Conservation (phyloP, 2,113 vertebrate species). For the Pholis gunnellus region DNA sequence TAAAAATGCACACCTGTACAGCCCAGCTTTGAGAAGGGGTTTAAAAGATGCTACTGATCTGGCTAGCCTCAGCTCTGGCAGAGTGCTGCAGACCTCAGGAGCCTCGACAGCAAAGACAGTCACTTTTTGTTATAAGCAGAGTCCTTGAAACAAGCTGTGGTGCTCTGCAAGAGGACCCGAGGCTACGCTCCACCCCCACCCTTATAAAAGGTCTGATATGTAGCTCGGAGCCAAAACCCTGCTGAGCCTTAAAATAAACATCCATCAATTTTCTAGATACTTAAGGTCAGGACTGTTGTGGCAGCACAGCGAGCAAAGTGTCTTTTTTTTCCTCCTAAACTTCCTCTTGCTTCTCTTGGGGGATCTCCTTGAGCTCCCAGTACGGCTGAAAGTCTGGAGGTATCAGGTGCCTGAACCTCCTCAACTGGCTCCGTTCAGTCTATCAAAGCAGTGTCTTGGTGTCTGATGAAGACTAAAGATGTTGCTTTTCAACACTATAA, state of each 20-base stretch:
- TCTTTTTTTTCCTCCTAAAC: constrained; percentile 18
- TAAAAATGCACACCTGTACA: constrained; percentile 38
- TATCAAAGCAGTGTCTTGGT: not conserved
- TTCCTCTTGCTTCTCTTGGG: constrained; percentile 28
- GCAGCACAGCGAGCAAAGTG: constrained; percentile 20
- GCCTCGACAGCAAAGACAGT: constrained; percentile 33
- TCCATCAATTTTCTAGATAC: constrained; percentile 52
- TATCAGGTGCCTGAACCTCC: constrained; percentile 15
- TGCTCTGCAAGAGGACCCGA: constrained; percentile 47
- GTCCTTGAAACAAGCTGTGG: constrained; percentile 46
- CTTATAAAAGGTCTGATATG: constrained; percentile 58
- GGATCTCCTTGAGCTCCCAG: not conserved
- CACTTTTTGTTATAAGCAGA: constrained; percentile 43
- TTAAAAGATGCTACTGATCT: constrained; percentile 57
- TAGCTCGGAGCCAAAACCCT: constrained; percentile 50
- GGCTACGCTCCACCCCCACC: constrained; percentile 23
- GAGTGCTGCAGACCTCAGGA: constrained; percentile 29
- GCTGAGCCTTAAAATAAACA: constrained; percentile 64
- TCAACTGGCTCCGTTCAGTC: not conserved
- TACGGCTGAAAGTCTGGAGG: constrained; percentile 5
- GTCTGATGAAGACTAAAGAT: not conserved
- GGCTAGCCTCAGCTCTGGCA: constrained; percentile 34
- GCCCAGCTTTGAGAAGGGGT: constrained; percentile 27
- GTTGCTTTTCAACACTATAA: not conserved
- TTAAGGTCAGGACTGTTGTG: constrained; percentile 43